Percentiles rank a stretch among this genome's conserved stretches.
phyloP scores from a whole-genome alignment of 2,797 vertebrate genomes.

The Eospalax fontanierii region DNA sequence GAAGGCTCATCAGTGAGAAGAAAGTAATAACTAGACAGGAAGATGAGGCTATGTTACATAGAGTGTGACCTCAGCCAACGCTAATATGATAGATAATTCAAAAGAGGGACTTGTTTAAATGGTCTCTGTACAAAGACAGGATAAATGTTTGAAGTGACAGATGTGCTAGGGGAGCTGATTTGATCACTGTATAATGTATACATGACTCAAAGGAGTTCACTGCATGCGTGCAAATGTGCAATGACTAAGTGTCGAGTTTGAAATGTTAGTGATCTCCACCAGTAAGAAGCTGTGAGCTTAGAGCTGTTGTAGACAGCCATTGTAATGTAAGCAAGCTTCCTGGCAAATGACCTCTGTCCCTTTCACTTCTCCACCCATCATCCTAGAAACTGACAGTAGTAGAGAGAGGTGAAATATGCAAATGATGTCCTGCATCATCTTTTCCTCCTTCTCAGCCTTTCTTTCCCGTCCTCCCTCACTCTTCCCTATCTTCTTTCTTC shows the following conservation, averaged over 20 bases:
- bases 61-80: background rate
- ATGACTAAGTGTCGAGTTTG: background rate
- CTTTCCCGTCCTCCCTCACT: background rate
- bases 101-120: background rate
- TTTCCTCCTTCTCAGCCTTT: background rate
- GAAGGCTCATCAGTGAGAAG: fast-evolving
- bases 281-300: background rate
- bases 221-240: no score
- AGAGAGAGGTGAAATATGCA: background rate
- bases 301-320: background rate
- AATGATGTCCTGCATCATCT: background rate
- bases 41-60: background rate
- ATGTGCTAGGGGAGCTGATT: background rate
- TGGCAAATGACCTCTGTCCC: background rate
- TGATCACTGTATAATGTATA: background rate
- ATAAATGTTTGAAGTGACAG: background rate
- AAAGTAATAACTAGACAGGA: background rate
- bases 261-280: background rate
- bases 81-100: background rate
- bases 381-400: constrained; percentile 35
- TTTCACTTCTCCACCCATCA: background rate
- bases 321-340: background rate
- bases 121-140: background rate
- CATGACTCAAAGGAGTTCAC: background rate
- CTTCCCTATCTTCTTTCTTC: no score